These are phyloP conservation scores for Pollenia labialis DNA, from an alignment of 2,888 invertebrate genomes.

Conservation along the genomic window DNA sequence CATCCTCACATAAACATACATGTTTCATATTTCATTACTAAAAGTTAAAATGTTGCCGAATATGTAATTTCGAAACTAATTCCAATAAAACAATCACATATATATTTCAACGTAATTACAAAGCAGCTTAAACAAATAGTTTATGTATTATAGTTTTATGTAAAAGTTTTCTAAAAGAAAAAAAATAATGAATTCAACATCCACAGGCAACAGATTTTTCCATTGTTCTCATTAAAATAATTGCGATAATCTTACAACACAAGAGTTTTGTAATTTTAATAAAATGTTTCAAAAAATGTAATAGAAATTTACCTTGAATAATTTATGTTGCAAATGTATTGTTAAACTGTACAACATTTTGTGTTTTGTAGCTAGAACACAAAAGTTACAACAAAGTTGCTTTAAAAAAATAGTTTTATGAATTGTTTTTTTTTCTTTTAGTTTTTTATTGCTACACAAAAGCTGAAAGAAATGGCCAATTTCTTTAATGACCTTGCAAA, in stretches of 20 bases:
- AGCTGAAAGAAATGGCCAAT: not conserved
- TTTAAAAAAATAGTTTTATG: not conserved
- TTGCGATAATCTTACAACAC: constrained; percentile 1
- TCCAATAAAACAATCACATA: not conserved
- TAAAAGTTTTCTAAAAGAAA: not conserved
- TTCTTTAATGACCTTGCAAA: constrained; percentile 1
- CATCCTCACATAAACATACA: not conserved
- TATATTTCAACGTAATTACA: not conserved
- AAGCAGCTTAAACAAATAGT: not conserved
- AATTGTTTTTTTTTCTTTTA: not conserved
- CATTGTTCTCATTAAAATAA: constrained; percentile 16
- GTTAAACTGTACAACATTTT: not conserved
- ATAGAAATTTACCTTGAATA: not conserved
- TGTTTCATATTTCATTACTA: not conserved
- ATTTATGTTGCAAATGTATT: constrained; percentile 13
- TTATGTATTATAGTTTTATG: not conserved
- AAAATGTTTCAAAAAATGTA: not conserved
- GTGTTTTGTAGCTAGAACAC: not conserved
- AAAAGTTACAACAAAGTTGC: constrained; percentile 2
- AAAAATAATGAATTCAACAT: not conserved
- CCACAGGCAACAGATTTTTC: not conserved
- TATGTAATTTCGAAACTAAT: not conserved
- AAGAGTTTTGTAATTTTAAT: constrained; percentile 8
- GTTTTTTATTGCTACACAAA: not conserved
- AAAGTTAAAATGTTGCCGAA: not conserved